These are phyloP conservation scores for Poliocrania exsul DNA, from an alignment of 2,797 vertebrate species.

Conservation along the genomic window DNA sequence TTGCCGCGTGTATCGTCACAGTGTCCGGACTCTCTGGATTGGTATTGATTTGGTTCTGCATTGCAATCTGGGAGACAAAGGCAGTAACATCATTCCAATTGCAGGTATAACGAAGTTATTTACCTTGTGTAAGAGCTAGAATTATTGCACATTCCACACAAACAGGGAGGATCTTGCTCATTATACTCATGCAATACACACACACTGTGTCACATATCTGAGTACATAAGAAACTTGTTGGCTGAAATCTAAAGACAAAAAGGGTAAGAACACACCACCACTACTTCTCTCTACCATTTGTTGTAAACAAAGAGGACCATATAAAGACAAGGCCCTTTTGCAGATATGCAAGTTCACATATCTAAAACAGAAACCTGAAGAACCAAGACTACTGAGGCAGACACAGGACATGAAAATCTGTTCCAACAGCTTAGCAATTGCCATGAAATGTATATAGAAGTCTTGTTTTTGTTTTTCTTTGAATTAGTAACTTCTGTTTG, in stretches of 20 bases:
- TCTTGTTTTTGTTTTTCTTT: not conserved
- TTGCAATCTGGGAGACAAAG: conserved; percentile 81
- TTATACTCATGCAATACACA: not conserved
- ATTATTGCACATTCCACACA: not conserved
- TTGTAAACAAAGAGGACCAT: not conserved
- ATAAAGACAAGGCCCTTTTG: not conserved
- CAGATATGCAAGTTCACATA: not conserved
- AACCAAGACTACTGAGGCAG: not conserved
- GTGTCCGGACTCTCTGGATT: conserved; percentile 88
- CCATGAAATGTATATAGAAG: not conserved
- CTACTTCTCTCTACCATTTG: not conserved
- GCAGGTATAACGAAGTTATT: not conserved
- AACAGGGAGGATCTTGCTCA: not conserved
- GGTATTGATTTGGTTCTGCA: conserved; percentile 92
- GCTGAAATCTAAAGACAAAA: not conserved
- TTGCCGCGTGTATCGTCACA: conserved; percentile 86
- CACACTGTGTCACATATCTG: accelerated
- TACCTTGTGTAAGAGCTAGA: not conserved
- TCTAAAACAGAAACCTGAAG: not conserved
- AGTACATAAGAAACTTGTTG: not conserved
- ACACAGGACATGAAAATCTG: not conserved
- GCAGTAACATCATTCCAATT: not conserved
- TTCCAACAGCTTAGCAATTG: not conserved
- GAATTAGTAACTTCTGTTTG: not conserved
- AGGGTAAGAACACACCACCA: not conserved